These are phyloP conservation scores for Ornithoptera priamus DNA, from an alignment of 2,888 invertebrate genomes.

Conservation along the genomic window DNA sequence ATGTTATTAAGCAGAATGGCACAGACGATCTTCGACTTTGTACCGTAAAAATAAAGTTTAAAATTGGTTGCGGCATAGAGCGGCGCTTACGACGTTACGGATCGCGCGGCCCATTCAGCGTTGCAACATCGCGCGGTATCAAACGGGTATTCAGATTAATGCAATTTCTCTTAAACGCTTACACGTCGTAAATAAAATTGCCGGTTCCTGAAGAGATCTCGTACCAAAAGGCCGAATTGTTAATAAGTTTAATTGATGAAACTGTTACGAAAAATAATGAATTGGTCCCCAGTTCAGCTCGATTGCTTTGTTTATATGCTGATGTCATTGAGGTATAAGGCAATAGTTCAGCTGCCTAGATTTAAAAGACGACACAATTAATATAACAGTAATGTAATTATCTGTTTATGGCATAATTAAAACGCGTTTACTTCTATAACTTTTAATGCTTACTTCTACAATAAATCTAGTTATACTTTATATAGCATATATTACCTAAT, in stretches of 20 bases:
- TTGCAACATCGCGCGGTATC: conserved; percentile 78
- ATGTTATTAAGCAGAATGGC: conserved; percentile 48
- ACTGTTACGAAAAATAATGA: conserved; percentile 50
- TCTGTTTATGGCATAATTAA: neutral
- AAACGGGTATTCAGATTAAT: conserved; percentile 79
- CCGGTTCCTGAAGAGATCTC: conserved; percentile 61
- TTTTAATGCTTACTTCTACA: too few species aligned
- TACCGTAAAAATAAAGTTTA: conserved; percentile 42
- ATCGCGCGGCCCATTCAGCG: conserved; percentile 54
- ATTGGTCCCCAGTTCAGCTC: conserved; percentile 34
- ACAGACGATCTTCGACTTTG: conserved; percentile 57
- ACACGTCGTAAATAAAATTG: conserved; percentile 80
- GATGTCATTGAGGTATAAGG: conserved; percentile 39
- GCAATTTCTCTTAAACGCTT: conserved; percentile 80
- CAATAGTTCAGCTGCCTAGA: conserved; percentile 29
- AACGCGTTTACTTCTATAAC: too few species aligned
- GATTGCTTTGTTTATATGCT: conserved; percentile 41
- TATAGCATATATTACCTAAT: too few species aligned
- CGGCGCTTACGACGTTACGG: conserved; percentile 47
- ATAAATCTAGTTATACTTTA: too few species aligned
- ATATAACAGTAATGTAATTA: neutral
- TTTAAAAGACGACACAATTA: neutral
- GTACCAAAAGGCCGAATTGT: conserved; percentile 55
- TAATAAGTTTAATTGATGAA: conserved; percentile 69
- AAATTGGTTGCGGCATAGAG: conserved; percentile 39